Conservation (phyloP, 2,797 vertebrate genomes). For the Cottoperca gobio region DNA sequence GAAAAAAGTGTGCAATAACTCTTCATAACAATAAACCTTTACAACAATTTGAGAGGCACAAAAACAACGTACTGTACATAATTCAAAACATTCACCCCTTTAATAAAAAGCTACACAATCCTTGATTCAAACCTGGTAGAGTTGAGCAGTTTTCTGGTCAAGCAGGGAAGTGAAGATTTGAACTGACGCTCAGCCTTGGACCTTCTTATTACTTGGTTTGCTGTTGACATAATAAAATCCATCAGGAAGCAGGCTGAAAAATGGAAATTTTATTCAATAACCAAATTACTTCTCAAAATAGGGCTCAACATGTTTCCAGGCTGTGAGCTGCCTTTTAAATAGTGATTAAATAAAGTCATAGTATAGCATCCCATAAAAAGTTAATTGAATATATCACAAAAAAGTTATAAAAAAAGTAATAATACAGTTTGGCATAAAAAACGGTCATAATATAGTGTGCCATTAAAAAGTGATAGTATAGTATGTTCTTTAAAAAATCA, state of each 20-base stretch:
- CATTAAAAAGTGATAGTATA: too few relatives aligned
- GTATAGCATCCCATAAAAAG: too few relatives aligned
- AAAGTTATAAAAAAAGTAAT: too few relatives aligned
- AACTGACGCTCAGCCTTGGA: neutral
- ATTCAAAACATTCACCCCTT: neutral
- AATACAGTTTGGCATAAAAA: too few relatives aligned
- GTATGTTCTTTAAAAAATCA: too few relatives aligned
- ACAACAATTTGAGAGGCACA: neutral
- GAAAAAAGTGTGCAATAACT: neutral
- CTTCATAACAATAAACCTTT: neutral
- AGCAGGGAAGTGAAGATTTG: neutral
- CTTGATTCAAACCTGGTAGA: neutral
- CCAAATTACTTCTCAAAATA: neutral
- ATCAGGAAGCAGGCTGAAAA: neutral
- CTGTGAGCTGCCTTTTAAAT: neutral
- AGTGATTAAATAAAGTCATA: too few relatives aligned
- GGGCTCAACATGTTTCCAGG: neutral
- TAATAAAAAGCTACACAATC: neutral
- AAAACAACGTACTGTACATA: neutral
- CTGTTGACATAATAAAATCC: constrained; percentile 20
- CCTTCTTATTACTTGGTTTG: neutral
- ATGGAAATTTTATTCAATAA: constrained; percentile 7
- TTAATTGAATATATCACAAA: too few relatives aligned
- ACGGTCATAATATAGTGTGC: too few relatives aligned
- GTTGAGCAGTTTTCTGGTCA: neutral